phyloP scores from a whole-genome alignment of 1,140 invertebrate species.

The Belonocnema kinseyi region DNA sequence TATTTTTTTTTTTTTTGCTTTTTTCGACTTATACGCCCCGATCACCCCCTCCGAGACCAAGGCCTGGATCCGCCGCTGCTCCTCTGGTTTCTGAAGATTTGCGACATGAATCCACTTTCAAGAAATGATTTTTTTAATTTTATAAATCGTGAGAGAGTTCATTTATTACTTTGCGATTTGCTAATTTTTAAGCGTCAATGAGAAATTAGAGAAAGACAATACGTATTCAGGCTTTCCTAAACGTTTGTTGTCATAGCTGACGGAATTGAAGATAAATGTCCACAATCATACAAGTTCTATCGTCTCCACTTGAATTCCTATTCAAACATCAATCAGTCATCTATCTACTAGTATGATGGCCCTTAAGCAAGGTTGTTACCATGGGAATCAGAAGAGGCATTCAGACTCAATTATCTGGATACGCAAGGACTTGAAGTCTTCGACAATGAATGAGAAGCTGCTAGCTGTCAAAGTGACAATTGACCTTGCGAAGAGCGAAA shows the following conservation, averaged over 20 bases:
- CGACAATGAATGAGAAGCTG: background rate
- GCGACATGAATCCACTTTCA: background rate
- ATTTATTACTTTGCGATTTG: background rate
- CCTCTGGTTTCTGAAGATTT: background rate
- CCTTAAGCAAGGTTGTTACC: constrained; percentile 18
- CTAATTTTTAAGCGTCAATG: too few species aligned
- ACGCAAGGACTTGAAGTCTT: background rate
- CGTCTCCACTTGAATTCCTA: constrained; percentile 8
- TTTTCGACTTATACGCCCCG: too few species aligned
- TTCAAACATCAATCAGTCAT: constrained; percentile 25
- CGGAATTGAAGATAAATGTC: constrained; percentile 14
- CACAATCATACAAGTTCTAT: constrained; percentile 8
- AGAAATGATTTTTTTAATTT: background rate
- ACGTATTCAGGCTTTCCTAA: background rate
- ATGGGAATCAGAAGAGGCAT: constrained; percentile 29
- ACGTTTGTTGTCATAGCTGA: background rate
- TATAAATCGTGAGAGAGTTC: background rate
- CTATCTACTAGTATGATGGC: constrained; percentile 5
- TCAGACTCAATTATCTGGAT: constrained; percentile 9
- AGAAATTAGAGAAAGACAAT: background rate
- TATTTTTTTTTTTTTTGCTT: too few species aligned
- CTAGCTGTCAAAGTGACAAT: background rate
- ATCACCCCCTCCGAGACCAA: too few species aligned
- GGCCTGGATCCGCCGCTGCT: too few species aligned
- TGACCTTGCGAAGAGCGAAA: background rate